phyloP scores from a whole-genome alignment of 1,140 invertebrate species.

The Hormaphis cornu region DNA sequence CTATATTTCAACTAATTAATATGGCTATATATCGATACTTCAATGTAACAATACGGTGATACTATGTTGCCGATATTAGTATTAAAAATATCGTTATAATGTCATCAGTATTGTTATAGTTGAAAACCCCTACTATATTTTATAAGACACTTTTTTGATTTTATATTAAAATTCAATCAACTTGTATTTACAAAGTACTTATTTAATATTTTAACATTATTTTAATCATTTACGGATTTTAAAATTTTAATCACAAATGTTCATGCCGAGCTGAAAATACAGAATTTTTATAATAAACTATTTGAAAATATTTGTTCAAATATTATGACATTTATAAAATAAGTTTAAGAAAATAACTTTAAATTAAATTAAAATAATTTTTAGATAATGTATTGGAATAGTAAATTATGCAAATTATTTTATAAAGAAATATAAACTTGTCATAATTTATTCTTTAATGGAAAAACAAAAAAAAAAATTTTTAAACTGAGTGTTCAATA shows the following conservation, averaged over 20 bases:
- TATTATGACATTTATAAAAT: not conserved
- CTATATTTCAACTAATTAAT: too few relatives aligned
- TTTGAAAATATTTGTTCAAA: slow-evolving; percentile 12
- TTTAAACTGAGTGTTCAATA: slow-evolving; percentile 50
- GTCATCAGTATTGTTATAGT: too few relatives aligned
- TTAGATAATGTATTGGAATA: not conserved
- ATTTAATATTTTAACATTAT: not conserved
- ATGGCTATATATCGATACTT: too few relatives aligned
- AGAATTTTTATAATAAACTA: not conserved
- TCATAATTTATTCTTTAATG: not conserved
- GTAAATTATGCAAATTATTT: not conserved
- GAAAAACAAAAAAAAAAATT: slow-evolving; percentile 13
- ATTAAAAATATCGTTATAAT: too few relatives aligned
- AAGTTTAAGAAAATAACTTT: not conserved
- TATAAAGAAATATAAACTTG: not conserved
- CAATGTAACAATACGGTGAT: too few relatives aligned
- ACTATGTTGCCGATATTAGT: too few relatives aligned
- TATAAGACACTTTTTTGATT: not conserved
- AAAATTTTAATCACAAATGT: not conserved
- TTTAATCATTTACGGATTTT: not conserved
- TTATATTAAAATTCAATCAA: not conserved
- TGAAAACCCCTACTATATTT: too few relatives aligned
- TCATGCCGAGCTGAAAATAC: not conserved
- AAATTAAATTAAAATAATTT: not conserved
- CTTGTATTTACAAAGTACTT: not conserved